Percentiles rank a stretch among this genome's conserved stretches.
Conservation (phyloP, 2,888 invertebrate species). For the Trissolcus japonicus region DNA sequence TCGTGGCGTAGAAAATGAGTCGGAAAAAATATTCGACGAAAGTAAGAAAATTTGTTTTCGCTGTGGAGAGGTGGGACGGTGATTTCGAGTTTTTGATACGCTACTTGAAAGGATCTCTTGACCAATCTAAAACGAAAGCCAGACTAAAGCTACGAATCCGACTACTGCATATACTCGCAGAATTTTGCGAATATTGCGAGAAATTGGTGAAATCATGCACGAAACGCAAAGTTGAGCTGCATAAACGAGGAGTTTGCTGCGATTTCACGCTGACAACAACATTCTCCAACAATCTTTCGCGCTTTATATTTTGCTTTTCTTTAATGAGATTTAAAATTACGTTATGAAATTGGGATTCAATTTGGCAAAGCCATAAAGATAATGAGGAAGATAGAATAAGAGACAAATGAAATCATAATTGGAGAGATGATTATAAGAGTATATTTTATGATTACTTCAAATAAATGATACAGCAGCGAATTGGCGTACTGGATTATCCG, state of each 20-base stretch:
- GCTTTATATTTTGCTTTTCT: constrained; percentile 9
- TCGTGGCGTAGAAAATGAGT: constrained; percentile 51
- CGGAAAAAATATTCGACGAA: constrained; percentile 43
- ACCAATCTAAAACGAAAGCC: constrained; percentile 53
- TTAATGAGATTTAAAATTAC: not conserved
- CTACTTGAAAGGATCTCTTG: constrained; percentile 52
- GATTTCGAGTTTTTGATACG: constrained; percentile 56
- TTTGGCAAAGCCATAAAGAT: no score
- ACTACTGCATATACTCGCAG: constrained; percentile 40
- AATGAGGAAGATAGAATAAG: no score
- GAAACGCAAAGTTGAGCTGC: constrained; percentile 38
- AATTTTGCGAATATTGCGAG: constrained; percentile 48
- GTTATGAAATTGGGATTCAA: no score
- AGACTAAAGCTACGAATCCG: constrained; percentile 41
- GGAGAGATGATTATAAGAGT: not conserved
- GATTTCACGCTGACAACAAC: constrained; percentile 1
- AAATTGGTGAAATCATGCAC: constrained; percentile 55
- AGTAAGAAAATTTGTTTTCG: constrained; percentile 53
- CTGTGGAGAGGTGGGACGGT: constrained; percentile 11
- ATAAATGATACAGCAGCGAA: not conserved
- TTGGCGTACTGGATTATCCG: not conserved
- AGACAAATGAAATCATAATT: no score
- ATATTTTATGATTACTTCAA: constrained; percentile 8
- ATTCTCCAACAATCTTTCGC: constrained; percentile 27
- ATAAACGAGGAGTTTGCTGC: not conserved